Conservation (phyloP, 2,888 invertebrate genomes). For the Callyntrura sp. region DNA sequence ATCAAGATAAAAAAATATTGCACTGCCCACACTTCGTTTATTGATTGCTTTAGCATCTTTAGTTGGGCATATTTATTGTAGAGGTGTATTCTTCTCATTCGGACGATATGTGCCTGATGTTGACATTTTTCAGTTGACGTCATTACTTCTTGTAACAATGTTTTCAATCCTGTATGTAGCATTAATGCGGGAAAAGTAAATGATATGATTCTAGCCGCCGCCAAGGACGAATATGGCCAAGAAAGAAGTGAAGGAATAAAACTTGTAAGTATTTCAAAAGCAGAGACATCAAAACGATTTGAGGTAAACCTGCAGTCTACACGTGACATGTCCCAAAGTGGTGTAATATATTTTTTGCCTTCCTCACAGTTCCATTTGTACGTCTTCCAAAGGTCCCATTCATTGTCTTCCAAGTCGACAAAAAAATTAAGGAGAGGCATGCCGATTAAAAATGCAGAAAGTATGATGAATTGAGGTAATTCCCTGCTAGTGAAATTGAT, state of each 20-base stretch:
- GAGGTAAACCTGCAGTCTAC: neutral
- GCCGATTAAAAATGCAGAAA: constrained; percentile 3
- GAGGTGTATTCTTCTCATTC: neutral
- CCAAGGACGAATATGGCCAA: constrained; percentile 13
- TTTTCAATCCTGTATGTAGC: constrained; percentile 21
- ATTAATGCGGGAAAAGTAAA: constrained; percentile 30
- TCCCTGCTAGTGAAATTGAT: too few species aligned
- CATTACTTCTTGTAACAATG: constrained; percentile 27
- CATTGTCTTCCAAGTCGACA: constrained; percentile 35
- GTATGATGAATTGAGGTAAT: neutral
- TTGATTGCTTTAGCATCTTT: constrained; percentile 1
- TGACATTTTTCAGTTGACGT: neutral
- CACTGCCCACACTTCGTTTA: constrained; percentile 51
- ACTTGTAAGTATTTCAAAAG: constrained; percentile 7
- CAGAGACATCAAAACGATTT: too few species aligned
- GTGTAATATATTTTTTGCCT: neutral
- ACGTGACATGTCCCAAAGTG: too few species aligned
- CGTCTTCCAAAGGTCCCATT: constrained; percentile 16
- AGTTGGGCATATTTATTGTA: constrained; percentile 25
- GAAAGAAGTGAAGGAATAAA: neutral
- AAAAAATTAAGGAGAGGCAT: constrained; percentile 2
- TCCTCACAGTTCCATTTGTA: neutral
- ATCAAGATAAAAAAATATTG: constrained; percentile 47
- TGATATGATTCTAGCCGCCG: constrained; percentile 32
- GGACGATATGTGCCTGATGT: too few species aligned